Percentiles rank a stretch among this genome's conserved stretches.
Conservation (phyloP, 2,113 vertebrate species). For the Dissostichus mawsoni region DNA sequence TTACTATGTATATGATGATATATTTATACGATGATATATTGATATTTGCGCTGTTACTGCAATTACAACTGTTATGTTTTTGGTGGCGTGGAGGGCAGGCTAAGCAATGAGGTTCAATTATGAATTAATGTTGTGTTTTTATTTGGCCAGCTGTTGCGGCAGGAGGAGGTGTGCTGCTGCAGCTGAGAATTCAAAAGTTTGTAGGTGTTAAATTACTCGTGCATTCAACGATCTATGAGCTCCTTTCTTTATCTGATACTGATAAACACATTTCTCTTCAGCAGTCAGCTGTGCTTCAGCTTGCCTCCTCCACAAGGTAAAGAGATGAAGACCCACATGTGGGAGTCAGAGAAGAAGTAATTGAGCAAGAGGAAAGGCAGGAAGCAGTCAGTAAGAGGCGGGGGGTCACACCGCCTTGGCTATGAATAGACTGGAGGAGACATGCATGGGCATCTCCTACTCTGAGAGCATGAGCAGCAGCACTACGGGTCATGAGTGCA, state of each 20-base stretch:
- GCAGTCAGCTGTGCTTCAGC: slow-evolving; percentile 33
- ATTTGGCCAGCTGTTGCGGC: slow-evolving; percentile 49
- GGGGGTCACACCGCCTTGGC: slow-evolving; percentile 52
- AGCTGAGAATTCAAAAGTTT: slow-evolving; percentile 36
- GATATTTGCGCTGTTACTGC: slow-evolving; percentile 44
- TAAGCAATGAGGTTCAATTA: slow-evolving; percentile 35
- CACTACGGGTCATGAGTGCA: slow-evolving; percentile 50
- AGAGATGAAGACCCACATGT: slow-evolving; percentile 72
- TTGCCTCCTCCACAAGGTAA: slow-evolving; percentile 70
- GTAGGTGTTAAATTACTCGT: slow-evolving; percentile 10
- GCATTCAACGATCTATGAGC: slow-evolving; percentile 1
- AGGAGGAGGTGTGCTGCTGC: slow-evolving; percentile 22
- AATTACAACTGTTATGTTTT: slow-evolving; percentile 54
- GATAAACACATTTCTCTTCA: slow-evolving; percentile 17
- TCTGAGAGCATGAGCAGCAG: slow-evolving; percentile 40
- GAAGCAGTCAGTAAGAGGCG: slow-evolving; percentile 67
- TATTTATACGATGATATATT: slow-evolving; percentile 56
- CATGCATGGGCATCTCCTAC: slow-evolving; percentile 51
- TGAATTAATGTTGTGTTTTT: slow-evolving; percentile 47
- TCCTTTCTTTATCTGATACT: neutral
- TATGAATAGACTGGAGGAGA: slow-evolving; percentile 76
- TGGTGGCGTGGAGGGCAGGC: slow-evolving; percentile 6
- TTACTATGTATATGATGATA: slow-evolving; percentile 55
- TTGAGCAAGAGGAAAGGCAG: slow-evolving; percentile 70
- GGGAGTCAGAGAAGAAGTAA: slow-evolving; percentile 76